These are phyloP conservation scores for Triops longicaudatus DNA, from an alignment of 1,140 invertebrate genomes.

Conservation along the genomic window DNA sequence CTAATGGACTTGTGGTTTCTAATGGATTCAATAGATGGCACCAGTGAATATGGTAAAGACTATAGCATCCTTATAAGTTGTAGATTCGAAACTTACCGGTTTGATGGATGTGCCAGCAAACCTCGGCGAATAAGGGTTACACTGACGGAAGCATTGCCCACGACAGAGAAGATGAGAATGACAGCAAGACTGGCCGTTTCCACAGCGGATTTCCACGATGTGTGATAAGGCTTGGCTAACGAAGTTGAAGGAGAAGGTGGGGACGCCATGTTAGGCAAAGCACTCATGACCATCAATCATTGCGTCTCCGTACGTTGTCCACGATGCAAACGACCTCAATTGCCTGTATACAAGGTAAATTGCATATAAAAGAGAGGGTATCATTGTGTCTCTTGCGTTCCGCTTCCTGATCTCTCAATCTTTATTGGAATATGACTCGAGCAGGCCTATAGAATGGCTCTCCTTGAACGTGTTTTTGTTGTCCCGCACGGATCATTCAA, in stretches of 20 bases:
- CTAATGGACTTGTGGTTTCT: too few species aligned
- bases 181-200: slow-evolving; percentile 28
- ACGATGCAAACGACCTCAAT: not conserved
- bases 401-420: not conserved
- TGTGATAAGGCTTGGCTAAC: not conserved
- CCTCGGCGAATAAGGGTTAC: slow-evolving; percentile 27
- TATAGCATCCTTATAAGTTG: not conserved
- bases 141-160: slow-evolving; percentile 29
- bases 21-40: too few species aligned
- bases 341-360: not conserved
- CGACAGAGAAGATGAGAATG: slow-evolving; percentile 26
- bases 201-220: slow-evolving; percentile 24
- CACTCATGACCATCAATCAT: not conserved
- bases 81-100: slow-evolving; percentile 26
- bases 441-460: too few species aligned
- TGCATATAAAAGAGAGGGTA: not conserved
- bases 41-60: too few species aligned
- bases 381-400: not conserved
- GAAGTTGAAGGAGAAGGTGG: not conserved
- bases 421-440: not conserved
- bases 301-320: not conserved
- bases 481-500: too few species aligned
- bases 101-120: slow-evolving; percentile 29
- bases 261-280: slow-evolving; percentile 6
- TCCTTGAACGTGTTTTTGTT: too few species aligned